Base-by-base conservation (phyloP, 2,797 vertebrate species). In the Manis javanica region DNA sequence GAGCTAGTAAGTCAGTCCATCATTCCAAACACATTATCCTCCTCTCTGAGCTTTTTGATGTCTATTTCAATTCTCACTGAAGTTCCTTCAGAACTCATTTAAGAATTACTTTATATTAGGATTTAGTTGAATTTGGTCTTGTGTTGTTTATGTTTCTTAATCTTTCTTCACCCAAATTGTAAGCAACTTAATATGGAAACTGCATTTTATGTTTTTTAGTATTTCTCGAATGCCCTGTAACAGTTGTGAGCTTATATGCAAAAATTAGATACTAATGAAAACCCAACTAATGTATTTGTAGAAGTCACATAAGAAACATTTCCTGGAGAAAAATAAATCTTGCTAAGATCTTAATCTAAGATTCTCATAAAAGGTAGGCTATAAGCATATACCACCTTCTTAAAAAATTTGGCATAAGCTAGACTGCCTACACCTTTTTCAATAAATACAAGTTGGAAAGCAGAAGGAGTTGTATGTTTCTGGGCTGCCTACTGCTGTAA, bases 391-490 rank as follows among this genome's bases (percentile, higher is more conserved):
- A 97, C 91, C 23, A 90, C n/a, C 37, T 78, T 93, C 64, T 90
- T 95, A 93, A 90, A 93, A 77, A 97, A 96, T 94, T 91, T 96
- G 66, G 29, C n/a, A 72, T 87, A 84, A 91, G 86, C 57, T 91
- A 94, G 61, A 89, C 16, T 90, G 37, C 83, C 31, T 96, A 87
- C 68, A 55, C 90, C 21, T 91, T 93, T 95, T 91, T 46, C 83
- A 96, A 90, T 94, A 96, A 89, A 92, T 94, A 85, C 53, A 89
- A 96, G 91, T 90, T 29, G 64, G 86, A 96, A 97, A 93, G 66
- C 72, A 92, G 78, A 93, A 95, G 68, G 71, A 97, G 83, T 84
- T 91, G 14, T 87, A 11, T 95, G 68, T 97, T 97, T 95, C 71
- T 66, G 77, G 68, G 86, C 46, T 87, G 57, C 94, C 91, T 96